phyloP scores from a whole-genome alignment of 2,113 vertebrate genomes.

The Clarias gariepinus region DNA sequence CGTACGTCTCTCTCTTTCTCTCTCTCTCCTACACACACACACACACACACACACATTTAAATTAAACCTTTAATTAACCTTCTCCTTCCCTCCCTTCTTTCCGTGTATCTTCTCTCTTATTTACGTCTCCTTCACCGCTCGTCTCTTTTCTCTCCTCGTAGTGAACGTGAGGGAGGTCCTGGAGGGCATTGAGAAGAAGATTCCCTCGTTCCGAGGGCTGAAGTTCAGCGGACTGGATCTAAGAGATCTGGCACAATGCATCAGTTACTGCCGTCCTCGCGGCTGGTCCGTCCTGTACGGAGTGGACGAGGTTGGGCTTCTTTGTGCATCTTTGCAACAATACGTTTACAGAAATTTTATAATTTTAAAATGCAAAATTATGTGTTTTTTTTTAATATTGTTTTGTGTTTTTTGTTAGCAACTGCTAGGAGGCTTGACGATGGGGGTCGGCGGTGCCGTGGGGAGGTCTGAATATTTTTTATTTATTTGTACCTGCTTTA shows the following conservation, averaged over 20 bases:
- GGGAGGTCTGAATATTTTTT: constrained; percentile 79
- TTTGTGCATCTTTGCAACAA: neutral
- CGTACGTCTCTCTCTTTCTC: constrained; percentile 71
- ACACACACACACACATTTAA: too few relatives aligned
- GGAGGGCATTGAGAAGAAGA: constrained; percentile 77
- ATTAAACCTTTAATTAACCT: too few relatives aligned
- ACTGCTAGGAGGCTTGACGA: constrained; percentile 80
- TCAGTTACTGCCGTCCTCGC: constrained; percentile 66
- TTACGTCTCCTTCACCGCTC: neutral
- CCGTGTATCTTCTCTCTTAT: neutral
- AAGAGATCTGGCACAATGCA: constrained; percentile 87
- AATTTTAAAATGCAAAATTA: constrained; percentile 52
- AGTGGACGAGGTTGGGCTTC: constrained; percentile 82
- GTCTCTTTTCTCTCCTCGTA: constrained; percentile 55
- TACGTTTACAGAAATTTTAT: neutral
- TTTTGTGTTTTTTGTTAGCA: constrained; percentile 72
- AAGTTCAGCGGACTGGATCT: constrained; percentile 87
- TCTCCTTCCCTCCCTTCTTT: too few relatives aligned
- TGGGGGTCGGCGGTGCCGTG: constrained; percentile 88
- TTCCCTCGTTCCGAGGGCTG: constrained; percentile 88
- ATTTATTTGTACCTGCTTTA: neutral
- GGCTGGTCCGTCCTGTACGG: constrained; percentile 82
- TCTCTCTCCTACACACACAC: neutral
- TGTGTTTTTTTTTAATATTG: neutral
- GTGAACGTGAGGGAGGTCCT: constrained; percentile 81